These are phyloP conservation scores for Epicampocera succincta DNA, from an alignment of 2,888 invertebrate genomes.

Conservation along the genomic window DNA sequence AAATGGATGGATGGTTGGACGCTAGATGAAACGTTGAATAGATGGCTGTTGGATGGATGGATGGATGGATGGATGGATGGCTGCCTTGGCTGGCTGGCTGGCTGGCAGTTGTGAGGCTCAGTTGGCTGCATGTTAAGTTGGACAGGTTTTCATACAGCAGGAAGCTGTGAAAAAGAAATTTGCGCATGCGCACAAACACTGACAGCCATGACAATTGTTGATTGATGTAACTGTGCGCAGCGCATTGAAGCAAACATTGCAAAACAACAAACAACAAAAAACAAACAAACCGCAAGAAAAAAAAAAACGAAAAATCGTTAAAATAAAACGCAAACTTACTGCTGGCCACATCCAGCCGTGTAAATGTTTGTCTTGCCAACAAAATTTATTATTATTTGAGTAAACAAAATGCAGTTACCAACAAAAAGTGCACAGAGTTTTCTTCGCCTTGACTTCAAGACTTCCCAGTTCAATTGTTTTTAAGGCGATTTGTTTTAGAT, in stretches of 20 bases:
- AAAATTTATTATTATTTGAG: slow-evolving; percentile 18
- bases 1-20: slow-evolving; percentile 64
- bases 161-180: slow-evolving; percentile 70
- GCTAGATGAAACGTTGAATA: not conserved
- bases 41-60: slow-evolving; percentile 49
- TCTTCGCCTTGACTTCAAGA: slow-evolving; percentile 8
- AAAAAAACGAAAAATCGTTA: slow-evolving; percentile 1
- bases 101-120: slow-evolving; percentile 3
- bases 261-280: no score
- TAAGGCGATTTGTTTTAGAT: slow-evolving; percentile 24
- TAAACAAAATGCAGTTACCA: not conserved
- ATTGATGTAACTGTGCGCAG: slow-evolving; percentile 72
- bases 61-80: slow-evolving; percentile 5
- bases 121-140: slow-evolving; percentile 14
- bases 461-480: slow-evolving; percentile 40
- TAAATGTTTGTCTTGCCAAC: not conserved
- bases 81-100: not conserved
- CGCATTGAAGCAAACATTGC: slow-evolving; percentile 23
- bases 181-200: slow-evolving; percentile 68
- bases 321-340: not conserved
- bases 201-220: slow-evolving; percentile 70
- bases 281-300: no score
- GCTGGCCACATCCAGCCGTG: not conserved
- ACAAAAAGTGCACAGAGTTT: not conserved
- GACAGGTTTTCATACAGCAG: slow-evolving; percentile 60